These are phyloP conservation scores for Dolichallabes microphthalmus DNA, from an alignment of 2,113 vertebrate species.

Conservation along the genomic window DNA sequence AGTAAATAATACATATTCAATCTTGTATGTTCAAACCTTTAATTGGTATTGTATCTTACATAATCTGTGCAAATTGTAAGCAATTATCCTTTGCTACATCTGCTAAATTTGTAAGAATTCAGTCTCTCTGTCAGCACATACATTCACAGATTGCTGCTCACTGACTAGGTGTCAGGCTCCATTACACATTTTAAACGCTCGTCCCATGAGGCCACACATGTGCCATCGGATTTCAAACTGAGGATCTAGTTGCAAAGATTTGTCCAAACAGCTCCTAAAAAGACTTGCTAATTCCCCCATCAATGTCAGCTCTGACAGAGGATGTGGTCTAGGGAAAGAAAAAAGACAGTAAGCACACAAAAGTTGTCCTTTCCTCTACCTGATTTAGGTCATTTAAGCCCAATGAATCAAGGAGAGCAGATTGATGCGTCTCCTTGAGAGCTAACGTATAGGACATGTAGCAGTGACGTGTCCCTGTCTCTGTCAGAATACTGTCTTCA, in stretches of 20 bases:
- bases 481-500: slow-evolving; percentile 70
- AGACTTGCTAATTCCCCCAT: slow-evolving; percentile 37
- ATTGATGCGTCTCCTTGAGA: slow-evolving; percentile 84
- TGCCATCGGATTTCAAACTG: slow-evolving; percentile 36
- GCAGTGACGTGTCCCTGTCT: slow-evolving; percentile 56
- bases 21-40: background rate
- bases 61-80: no score
- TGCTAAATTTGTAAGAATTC: background rate
- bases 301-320: slow-evolving; percentile 31
- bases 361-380: slow-evolving; percentile 71
- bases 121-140: background rate
- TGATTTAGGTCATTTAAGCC: slow-evolving; percentile 80
- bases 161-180: slow-evolving; percentile 24
- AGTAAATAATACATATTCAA: background rate
- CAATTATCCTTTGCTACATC: background rate
- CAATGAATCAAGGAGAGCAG: slow-evolving; percentile 77
- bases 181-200: slow-evolving; percentile 32
- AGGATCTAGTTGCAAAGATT: slow-evolving; percentile 38
- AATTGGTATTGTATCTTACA: no score
- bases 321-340: slow-evolving; percentile 9
- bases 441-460: slow-evolving; percentile 70
- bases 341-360: slow-evolving; percentile 25
- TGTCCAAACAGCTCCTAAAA: slow-evolving; percentile 35
- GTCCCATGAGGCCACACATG: slow-evolving; percentile 15
- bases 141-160: slow-evolving; percentile 20